A percentile compares a stretch with the other conserved stretches of the same genome.
Evolutionary conservation across 1,140 invertebrate genomes (phyloP).

Genomic region (Acromyrmex heyeri): DNA sequence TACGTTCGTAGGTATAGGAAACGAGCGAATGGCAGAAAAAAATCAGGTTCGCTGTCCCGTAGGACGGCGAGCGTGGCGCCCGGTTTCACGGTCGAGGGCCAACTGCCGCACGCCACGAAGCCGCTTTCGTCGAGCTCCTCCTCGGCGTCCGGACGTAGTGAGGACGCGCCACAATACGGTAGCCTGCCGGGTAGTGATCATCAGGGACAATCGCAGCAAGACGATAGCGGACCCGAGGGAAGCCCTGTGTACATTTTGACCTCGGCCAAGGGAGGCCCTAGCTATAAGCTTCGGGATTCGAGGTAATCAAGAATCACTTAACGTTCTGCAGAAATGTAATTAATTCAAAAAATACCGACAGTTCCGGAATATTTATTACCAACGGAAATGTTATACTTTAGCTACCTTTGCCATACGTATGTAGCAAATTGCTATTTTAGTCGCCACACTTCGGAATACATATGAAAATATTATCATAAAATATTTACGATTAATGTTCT

Average conservation of each 20-base stretch:
- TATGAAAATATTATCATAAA: background rate
- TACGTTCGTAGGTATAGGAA: constrained; percentile 84
- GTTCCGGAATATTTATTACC: background rate
- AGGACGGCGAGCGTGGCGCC: constrained; percentile 84
- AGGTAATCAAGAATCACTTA: constrained; percentile 73
- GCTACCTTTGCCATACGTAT: background rate
- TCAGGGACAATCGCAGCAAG: constrained; percentile 83
- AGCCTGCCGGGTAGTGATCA: constrained; percentile 84
- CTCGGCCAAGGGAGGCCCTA: constrained; percentile 85
- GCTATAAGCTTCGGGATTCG: constrained; percentile 85
- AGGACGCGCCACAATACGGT: constrained; percentile 83
- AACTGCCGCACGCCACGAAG: constrained; percentile 78
- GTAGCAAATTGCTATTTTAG: background rate
- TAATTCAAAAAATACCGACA: background rate
- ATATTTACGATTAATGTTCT: background rate
- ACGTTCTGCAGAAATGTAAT: background rate
- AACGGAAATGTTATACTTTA: background rate
- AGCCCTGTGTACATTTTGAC: constrained; percentile 86
- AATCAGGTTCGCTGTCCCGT: constrained; percentile 83
- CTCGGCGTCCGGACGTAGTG: constrained; percentile 84
- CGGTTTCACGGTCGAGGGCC: constrained; percentile 80
- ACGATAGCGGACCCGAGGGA: constrained; percentile 85
- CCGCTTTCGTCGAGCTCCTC: constrained; percentile 85
- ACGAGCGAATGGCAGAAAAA: constrained; percentile 85
- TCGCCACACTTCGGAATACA: background rate